These are phyloP conservation scores for Oreohelix idahoensis DNA, from an alignment of 1,140 invertebrate species.

Conservation along the genomic window DNA sequence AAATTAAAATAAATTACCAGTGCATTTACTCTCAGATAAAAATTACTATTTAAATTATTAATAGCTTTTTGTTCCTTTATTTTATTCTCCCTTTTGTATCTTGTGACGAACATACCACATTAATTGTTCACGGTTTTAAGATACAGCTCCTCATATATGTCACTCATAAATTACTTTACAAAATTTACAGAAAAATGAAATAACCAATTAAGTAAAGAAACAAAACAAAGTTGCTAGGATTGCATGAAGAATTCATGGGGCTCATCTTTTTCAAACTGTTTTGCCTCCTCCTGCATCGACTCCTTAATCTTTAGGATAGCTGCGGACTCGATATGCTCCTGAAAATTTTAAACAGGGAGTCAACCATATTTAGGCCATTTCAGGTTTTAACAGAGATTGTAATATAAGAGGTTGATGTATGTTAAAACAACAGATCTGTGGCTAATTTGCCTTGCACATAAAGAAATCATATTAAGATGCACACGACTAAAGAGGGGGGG, in stretches of 20 bases:
- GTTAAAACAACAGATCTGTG: constrained; percentile 11
- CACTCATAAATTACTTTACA: constrained; percentile 10
- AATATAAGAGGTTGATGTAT: constrained; percentile 30
- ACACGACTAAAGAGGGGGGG: not conserved
- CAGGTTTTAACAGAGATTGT: constrained; percentile 27
- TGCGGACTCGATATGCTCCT: constrained; percentile 97
- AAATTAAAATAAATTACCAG: no score
- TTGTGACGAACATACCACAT: not conserved
- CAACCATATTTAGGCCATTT: constrained; percentile 12
- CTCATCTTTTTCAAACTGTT: constrained; percentile 97
- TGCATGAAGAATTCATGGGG: constrained; percentile 68
- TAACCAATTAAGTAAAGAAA: not conserved
- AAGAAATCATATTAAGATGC: not conserved
- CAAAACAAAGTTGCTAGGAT: constrained; percentile 44
- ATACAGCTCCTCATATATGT: not conserved
- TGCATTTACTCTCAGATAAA: no score
- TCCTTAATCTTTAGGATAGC: constrained; percentile 99
- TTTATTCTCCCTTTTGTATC: not conserved
- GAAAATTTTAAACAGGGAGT: constrained; percentile 73
- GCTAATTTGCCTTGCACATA: not conserved
- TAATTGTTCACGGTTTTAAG: not conserved
- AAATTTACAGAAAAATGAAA: constrained; percentile 4
- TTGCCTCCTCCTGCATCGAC: constrained; percentile 99
- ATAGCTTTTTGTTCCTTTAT: no score
- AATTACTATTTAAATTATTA: no score